phyloP scores from a whole-genome alignment of 2,888 invertebrate genomes.

The Cyclophora albipunctata region DNA sequence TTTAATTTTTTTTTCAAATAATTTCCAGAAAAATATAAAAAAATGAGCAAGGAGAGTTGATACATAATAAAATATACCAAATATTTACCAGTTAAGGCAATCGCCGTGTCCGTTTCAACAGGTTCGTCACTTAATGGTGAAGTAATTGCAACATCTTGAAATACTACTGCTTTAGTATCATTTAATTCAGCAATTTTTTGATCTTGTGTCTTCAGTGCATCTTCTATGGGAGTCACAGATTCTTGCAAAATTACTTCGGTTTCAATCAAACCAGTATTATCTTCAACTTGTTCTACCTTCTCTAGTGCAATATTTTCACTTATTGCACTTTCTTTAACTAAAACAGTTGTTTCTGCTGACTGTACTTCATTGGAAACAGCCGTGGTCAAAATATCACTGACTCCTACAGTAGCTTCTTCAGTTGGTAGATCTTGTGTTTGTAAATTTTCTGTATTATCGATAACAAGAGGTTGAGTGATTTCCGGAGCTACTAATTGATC shows the following conservation, averaged over 20 bases:
- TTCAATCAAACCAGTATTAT: background rate
- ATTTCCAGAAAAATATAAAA: no score
- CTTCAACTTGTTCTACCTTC: background rate
- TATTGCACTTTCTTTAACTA: background rate
- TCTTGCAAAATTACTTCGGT: background rate
- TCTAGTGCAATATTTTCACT: background rate
- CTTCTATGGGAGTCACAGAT: background rate
- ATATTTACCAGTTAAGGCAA: no score
- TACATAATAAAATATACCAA: no score
- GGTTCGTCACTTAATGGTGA: no score
- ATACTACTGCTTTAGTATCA: no score
- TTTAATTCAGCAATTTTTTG: background rate
- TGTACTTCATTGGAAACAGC: background rate
- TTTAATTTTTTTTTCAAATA: no score
- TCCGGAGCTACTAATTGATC: background rate
- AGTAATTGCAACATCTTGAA: no score
- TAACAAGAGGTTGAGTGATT: background rate
- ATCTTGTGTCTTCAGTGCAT: background rate
- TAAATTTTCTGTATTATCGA: background rate
- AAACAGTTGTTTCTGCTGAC: background rate
- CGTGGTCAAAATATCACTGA: background rate
- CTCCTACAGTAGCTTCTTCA: background rate
- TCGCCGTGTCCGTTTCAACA: no score
- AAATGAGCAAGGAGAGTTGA: no score
- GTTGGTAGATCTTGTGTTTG: background rate